Base-by-base conservation (phyloP, 92 coral and sea anemone species). In the Heteractis magnifica region DNA sequence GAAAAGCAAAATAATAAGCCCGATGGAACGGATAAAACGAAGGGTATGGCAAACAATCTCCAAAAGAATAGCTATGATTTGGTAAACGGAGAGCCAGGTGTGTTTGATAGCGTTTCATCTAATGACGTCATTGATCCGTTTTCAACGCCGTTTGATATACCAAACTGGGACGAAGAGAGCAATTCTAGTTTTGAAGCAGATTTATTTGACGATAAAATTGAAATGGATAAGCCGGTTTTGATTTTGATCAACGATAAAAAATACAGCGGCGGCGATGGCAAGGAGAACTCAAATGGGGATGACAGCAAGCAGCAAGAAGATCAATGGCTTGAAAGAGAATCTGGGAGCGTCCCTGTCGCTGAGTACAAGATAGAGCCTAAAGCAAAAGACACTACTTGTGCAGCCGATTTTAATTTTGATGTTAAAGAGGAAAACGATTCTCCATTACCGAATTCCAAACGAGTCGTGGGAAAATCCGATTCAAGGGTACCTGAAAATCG, bases 81-180 rank as follows among this genome's bases (percentile, higher is more conserved):
- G 34, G 78, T 71, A 23, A 68, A 23, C 77, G 77, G 62, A 51
- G 78, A 48, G 23, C 70, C 88, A 19, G 56, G 53, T 78, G 83
- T 71, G 21, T 78, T 78, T 55, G 83, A 51, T 50, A 71, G 60
- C 71, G 87, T 84, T 76, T 81, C 79, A 77, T 52, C 62, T 8
- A 84, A 83, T 88, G 93, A 80, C 84, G 83, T 80, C 65, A 78
- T 62, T 53, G 82, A 72, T 75, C 83, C 85, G 4, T 71, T 52
- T 52, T 52, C 55, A 15, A 70, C 86, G 20, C 76, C 87, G 8
- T 84, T 85, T 55, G 81, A 76, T 34, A 76, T 77, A 51, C 87
- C 87, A 64, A 84, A 76, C 68, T 51, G 75, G 70, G 86, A 77
- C 1, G 87, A 78, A 2, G 86, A 81, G 65, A 51, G 71, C 12